Percentiles rank a stretch among this genome's conserved stretches.
These are phyloP conservation scores for Pogonocichla stellata DNA, from an alignment of 2,113 vertebrate species.

Conservation along the genomic window DNA sequence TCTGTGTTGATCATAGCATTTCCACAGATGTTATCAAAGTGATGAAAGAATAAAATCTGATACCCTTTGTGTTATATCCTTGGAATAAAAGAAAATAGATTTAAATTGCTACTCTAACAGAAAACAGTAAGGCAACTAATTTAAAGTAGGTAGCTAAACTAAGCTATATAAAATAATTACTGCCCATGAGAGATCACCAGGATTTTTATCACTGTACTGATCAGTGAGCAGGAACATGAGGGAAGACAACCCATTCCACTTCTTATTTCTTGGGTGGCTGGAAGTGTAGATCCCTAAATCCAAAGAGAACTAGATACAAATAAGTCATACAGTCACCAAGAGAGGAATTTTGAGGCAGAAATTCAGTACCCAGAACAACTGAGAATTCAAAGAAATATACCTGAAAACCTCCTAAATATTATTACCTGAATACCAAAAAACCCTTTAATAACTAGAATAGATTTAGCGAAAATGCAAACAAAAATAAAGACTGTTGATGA, in stretches of 20 bases:
- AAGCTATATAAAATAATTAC: not conserved
- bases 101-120: not conserved
- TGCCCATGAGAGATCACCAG: not conserved
- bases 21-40: not conserved
- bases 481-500: not conserved
- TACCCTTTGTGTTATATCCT: not conserved
- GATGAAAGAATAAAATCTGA: not conserved
- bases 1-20: not conserved
- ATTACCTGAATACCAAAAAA: not conserved
- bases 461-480: not conserved
- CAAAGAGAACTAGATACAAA: not conserved
- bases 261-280: not conserved
- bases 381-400: not conserved
- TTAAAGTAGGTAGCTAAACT: not conserved
- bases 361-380: not conserved
- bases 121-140: not conserved
- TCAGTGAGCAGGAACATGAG: constrained; percentile 5
- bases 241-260: not conserved
- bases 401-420: constrained; percentile 4
- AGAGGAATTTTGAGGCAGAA: not conserved
- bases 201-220: not conserved
- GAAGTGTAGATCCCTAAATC: not conserved
- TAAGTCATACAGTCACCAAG: not conserved
- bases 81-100: not conserved
- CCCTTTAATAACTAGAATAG: not conserved